These are phyloP conservation scores for Sarotherodon lohbergeri DNA, from an alignment of 2,113 vertebrate species.

Conservation along the genomic window DNA sequence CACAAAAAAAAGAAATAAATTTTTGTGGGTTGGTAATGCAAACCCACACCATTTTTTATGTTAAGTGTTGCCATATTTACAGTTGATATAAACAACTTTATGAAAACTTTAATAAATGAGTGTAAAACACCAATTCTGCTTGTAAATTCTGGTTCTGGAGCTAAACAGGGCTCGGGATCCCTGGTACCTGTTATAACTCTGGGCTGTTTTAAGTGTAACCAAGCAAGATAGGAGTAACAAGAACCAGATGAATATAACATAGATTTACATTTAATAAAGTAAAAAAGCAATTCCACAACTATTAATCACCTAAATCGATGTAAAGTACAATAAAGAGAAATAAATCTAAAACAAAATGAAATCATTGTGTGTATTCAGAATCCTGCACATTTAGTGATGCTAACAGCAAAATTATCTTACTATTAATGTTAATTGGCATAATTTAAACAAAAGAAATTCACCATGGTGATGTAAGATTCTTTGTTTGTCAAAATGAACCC, in stretches of 20 bases:
- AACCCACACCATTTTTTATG: not conserved
- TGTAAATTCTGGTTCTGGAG: not conserved
- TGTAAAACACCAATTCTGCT: accelerated
- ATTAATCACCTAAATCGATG: not conserved
- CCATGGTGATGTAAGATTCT: not conserved
- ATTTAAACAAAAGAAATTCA: not conserved
- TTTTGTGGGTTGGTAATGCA: accelerated
- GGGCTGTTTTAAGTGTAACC: not conserved
- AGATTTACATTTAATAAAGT: not conserved
- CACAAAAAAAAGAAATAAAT: not conserved
- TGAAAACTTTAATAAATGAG: not conserved
- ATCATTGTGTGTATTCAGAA: not conserved
- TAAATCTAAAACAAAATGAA: not conserved
- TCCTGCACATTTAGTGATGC: not conserved
- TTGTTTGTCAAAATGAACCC: not conserved
- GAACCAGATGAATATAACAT: not conserved
- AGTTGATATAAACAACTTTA: not conserved
- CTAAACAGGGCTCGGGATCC: not conserved
- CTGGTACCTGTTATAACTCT: not conserved
- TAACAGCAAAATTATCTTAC: not conserved
- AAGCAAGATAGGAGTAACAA: not conserved
- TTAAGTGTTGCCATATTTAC: not conserved
- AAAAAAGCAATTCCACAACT: not conserved
- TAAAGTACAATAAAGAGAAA: not conserved
- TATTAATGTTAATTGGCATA: not conserved